Evolutionary conservation across 2,797 vertebrate genomes (phyloP).

Genomic region (Melanitta fusca): DNA sequence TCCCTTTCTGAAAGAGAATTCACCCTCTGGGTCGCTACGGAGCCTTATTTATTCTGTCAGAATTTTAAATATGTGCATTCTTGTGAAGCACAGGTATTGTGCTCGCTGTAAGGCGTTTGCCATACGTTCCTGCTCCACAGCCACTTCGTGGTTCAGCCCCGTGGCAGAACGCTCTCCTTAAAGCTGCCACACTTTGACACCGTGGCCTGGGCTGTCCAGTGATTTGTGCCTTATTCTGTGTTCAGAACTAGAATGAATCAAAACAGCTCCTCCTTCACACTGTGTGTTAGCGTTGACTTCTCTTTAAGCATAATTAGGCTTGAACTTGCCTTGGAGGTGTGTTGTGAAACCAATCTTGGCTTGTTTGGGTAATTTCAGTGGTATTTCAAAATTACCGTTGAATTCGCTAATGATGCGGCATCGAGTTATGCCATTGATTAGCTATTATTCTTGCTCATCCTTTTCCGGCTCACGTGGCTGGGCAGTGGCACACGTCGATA

Average conservation of each 20-base stretch:
- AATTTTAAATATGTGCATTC: slow-evolving; percentile 36
- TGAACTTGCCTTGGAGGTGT: background rate
- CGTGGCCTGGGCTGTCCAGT: background rate
- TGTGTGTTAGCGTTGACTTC: background rate
- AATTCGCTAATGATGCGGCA: background rate
- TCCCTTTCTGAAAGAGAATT: slow-evolving; percentile 75
- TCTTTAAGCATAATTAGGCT: background rate
- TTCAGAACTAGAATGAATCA: background rate
- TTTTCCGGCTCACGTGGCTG: background rate
- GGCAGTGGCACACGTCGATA: background rate
- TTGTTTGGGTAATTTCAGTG: background rate
- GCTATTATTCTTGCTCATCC: background rate
- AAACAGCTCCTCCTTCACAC: background rate
- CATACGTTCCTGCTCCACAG: background rate
- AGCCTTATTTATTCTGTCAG: slow-evolving; percentile 63
- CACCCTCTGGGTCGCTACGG: slow-evolving; percentile 52
- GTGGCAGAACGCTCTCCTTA: background rate
- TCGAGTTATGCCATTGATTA: background rate
- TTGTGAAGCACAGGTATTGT: background rate
- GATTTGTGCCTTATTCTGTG: background rate
- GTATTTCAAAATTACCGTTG: background rate
- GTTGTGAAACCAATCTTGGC: background rate
- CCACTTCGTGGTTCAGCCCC: background rate
- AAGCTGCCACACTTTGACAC: background rate
- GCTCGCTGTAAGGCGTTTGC: background rate